phyloP scores from a whole-genome alignment of 2,113 vertebrate genomes.

The Edolisoma coerulescens region DNA sequence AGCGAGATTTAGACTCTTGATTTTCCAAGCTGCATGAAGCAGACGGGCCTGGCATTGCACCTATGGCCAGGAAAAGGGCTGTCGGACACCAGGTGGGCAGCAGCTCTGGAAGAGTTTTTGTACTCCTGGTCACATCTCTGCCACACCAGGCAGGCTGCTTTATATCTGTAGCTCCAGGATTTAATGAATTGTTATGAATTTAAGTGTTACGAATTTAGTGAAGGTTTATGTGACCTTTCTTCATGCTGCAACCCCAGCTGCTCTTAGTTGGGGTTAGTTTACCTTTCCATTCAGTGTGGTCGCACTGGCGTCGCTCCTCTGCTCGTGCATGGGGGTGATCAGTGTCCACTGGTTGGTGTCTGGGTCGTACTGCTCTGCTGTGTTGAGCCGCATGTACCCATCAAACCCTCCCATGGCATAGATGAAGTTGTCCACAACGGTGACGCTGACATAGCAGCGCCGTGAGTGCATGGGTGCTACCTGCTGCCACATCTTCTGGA shows the following conservation, averaged over 20 bases:
- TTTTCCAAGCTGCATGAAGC: neutral
- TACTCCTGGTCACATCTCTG: neutral
- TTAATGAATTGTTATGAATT: neutral
- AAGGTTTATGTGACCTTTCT: neutral
- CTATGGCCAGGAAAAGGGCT: neutral
- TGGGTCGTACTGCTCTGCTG: conserved; percentile 75
- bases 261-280: neutral
- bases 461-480: conserved; percentile 81
- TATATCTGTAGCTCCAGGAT: neutral
- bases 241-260: rapidly evolving
- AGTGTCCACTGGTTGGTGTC: conserved; percentile 82
- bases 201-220: neutral
- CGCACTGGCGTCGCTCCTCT: conserved; percentile 78
- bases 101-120: neutral
- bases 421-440: conserved; percentile 69
- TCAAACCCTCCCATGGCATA: conserved; percentile 85
- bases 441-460: conserved; percentile 81
- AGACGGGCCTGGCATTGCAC: too few species aligned
- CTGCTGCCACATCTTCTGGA: conserved; percentile 75
- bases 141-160: neutral
- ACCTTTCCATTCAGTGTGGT: conserved; percentile 80
- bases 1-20: neutral
- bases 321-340: conserved; percentile 78
- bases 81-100: neutral
- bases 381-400: conserved; percentile 75